Percentiles rank a stretch among this genome's conserved stretches.
These are phyloP conservation scores for Hylaea fasciaria DNA, from an alignment of 2,888 invertebrate species.

Conservation along the genomic window DNA sequence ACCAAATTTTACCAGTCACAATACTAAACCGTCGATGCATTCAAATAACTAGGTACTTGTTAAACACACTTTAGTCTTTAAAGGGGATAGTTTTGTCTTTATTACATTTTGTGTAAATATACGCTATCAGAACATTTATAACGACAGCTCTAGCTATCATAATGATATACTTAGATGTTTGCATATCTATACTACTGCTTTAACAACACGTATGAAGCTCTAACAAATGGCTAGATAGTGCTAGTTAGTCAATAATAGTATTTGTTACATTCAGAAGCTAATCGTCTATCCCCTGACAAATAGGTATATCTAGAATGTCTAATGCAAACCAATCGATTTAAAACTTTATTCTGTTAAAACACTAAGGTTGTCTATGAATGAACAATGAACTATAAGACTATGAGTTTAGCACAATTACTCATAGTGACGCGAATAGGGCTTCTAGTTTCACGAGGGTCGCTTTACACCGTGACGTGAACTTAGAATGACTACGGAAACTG, in stretches of 20 bases:
- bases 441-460: constrained; percentile 46
- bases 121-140: constrained; percentile 1
- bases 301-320: constrained; percentile 49
- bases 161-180: neutral
- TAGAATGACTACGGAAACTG: constrained; percentile 5
- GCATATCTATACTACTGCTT: constrained; percentile 14
- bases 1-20: constrained; percentile 86
- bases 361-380: constrained; percentile 73
- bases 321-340: constrained; percentile 55
- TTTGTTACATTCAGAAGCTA: constrained; percentile 29
- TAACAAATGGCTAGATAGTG: constrained; percentile 25
- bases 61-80: constrained; percentile 70
- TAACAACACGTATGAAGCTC: constrained; percentile 28
- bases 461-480: constrained; percentile 14
- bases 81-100: constrained; percentile 54
- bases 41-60: constrained; percentile 52
- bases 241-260: constrained; percentile 13
- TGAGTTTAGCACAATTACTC: constrained; percentile 85
- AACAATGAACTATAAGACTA: constrained; percentile 75
- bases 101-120: neutral
- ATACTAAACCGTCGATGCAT: constrained; percentile 56
- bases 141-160: constrained; percentile 1
- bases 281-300: constrained; percentile 51
- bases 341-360: constrained; percentile 50
- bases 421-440: constrained; percentile 76